Conservation (phyloP, 1,140 invertebrate genomes). For the Oedothorax gibbosus region DNA sequence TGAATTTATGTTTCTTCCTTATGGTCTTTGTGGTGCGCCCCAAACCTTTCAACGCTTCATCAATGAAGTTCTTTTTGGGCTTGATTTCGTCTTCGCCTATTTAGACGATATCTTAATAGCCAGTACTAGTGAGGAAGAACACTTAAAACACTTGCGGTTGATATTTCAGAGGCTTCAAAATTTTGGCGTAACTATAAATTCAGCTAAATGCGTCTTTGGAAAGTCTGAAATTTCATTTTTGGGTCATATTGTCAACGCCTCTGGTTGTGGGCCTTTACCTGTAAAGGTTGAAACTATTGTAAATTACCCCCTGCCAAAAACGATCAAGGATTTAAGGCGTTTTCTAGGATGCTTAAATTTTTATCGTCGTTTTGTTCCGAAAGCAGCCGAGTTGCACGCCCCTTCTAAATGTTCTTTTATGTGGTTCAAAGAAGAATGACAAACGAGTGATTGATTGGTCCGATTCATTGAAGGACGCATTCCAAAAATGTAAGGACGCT, state of each 20-base stretch:
- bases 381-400: conserved; percentile 1
- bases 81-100: conserved; percentile 23
- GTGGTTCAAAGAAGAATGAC: background rate
- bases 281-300: conserved; percentile 1
- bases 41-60: conserved; percentile 54
- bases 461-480: background rate
- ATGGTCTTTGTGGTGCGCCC: conserved; percentile 60
- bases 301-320: conserved; percentile 10
- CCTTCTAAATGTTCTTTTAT: conserved; percentile 8
- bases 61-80: conserved; percentile 44
- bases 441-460: background rate
- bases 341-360: conserved; percentile 35
- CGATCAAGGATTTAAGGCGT: background rate
- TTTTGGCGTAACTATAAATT: conserved; percentile 47
- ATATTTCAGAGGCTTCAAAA: conserved; percentile 31
- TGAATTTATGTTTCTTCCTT: conserved; percentile 65
- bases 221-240: conserved; percentile 37
- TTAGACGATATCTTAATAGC: conserved; percentile 52
- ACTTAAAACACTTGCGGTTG: conserved; percentile 22
- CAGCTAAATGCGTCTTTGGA: conserved; percentile 5
- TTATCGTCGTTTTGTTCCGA: conserved; percentile 22
- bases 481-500: background rate
- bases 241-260: conserved; percentile 21
- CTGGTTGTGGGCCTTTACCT: background rate
- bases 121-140: background rate